These are phyloP conservation scores for Cylloceria caligata DNA, from an alignment of 2,888 invertebrate genomes.

Conservation along the genomic window DNA sequence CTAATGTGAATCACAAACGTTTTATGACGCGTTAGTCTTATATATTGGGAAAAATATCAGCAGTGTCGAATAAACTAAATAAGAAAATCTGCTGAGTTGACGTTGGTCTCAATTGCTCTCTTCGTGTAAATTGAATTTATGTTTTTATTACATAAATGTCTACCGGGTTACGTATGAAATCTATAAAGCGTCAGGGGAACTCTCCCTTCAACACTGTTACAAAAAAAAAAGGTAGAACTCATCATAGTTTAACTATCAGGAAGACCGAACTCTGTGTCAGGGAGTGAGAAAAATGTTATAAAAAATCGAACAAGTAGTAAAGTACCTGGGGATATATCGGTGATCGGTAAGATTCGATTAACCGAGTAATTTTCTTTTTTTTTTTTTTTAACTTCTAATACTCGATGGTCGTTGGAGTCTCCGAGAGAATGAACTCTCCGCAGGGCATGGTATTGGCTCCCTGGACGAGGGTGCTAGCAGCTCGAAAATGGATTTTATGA, in stretches of 20 bases:
- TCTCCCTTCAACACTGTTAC: not conserved
- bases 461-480: slow-evolving; percentile 19
- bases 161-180: slow-evolving; percentile 15
- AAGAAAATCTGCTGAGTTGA: not conserved
- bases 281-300: slow-evolving; percentile 18
- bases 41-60: slow-evolving; percentile 60
- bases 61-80: not conserved
- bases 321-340: slow-evolving; percentile 29
- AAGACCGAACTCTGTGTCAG: not conserved
- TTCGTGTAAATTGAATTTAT: not conserved
- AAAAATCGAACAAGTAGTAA: slow-evolving; percentile 24
- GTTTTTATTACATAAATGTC: not conserved
- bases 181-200: not conserved
- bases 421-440: not conserved
- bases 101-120: not conserved
- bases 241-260: slow-evolving; percentile 1
- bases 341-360: slow-evolving; percentile 54
- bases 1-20: slow-evolving; percentile 1
- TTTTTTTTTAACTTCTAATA: slow-evolving; percentile 28
- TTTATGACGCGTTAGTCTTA: slow-evolving; percentile 67
- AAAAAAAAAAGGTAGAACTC: slow-evolving; percentile 4
- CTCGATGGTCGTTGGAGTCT: not conserved
- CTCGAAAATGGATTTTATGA: slow-evolving; percentile 74
- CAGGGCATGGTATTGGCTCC: not conserved
- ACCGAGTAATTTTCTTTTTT: slow-evolving; percentile 49